Evolutionary conservation across 2,888 invertebrate genomes (phyloP), one percentile per base, ranked within the genome.

Genomic region (Ptilodon capucinus): DNA sequence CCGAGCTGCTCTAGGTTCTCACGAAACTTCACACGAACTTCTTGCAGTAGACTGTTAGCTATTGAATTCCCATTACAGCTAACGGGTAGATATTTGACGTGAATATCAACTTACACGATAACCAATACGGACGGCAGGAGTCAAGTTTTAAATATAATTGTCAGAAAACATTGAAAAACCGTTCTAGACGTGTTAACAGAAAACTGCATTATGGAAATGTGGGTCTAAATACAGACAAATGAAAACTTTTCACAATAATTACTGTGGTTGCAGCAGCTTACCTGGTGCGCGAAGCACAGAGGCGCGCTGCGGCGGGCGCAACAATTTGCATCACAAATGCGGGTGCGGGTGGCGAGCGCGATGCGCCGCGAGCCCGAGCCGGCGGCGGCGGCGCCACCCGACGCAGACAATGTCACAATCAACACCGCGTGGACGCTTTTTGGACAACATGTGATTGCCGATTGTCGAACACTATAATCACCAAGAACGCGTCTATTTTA

Each of bases 161-260:
- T 40, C 42, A 17, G 35, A 47, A 30, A 64, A 59, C 52, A 48
- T 36, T 44, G 45, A 58, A 55, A 57, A 54, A 50, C 41, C 42
- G 36, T 59, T 59, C 51, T 50, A 52, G 57, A 50, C 40, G 43
- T 57, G 47, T 49, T 52, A 59, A 59, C 62, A 53, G 55, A 53
- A 58, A 70, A 58, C 67, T 59, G 69, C 72, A 76, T 79, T 78
- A 83, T 84, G 81, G 54, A 79, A 80, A 84, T 76, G 77, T 67
- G 60, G 59, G 61, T 76, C 64, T 81, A 68, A 76, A 75, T 71
- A 79, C 77, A 71, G 74, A 81, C 80, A 86, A 86, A 86, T 86
- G 86, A 86, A 87, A 87, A 89, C 88, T 88, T 88, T 88, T 86
- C 81, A 81, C 74, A 81, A 86, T 89, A 89, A 89, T 88, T 84